Conservation (phyloP, 2,797 vertebrate species). For the Pelobates cultripes region DNA sequence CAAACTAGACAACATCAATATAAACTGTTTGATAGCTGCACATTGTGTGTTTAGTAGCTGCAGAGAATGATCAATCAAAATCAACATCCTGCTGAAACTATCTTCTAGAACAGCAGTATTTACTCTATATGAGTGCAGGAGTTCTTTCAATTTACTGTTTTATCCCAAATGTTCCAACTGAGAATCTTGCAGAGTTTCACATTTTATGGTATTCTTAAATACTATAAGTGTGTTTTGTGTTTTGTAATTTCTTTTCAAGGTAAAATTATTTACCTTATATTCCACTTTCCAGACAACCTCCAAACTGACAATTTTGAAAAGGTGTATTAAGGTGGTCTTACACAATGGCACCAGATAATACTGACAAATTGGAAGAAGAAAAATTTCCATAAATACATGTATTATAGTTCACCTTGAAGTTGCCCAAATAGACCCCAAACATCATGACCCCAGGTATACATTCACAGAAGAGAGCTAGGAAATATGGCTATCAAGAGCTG, state of each 20-base stretch:
- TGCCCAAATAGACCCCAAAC: too few relatives aligned
- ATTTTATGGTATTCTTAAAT: not conserved
- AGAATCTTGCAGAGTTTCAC: slow-evolving; percentile 8
- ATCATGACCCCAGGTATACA: too few relatives aligned
- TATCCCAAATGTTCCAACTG: slow-evolving; percentile 24
- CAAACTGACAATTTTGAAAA: not conserved
- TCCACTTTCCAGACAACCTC: not conserved
- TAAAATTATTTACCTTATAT: not conserved
- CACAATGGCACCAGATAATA: too few relatives aligned
- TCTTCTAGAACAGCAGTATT: slow-evolving; percentile 35
- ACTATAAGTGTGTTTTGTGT: not conserved
- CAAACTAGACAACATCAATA: slow-evolving; percentile 27
- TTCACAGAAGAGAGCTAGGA: too few relatives aligned
- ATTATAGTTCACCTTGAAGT: too few relatives aligned
- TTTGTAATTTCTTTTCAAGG: not conserved
- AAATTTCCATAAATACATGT: too few relatives aligned
- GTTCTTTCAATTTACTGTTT: slow-evolving; percentile 29
- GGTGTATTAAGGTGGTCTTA: too few relatives aligned
- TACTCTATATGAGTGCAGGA: slow-evolving; percentile 2
- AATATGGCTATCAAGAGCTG: too few relatives aligned
- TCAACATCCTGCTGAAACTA: slow-evolving; percentile 35
- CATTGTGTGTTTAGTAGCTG: slow-evolving; percentile 36
- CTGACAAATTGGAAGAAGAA: too few relatives aligned
- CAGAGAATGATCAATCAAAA: slow-evolving; percentile 29
- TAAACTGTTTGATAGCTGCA: slow-evolving; percentile 39